Evolutionary conservation across 2,888 invertebrate genomes (phyloP).

Genomic region (Pachycephus smyrnensis): DNA sequence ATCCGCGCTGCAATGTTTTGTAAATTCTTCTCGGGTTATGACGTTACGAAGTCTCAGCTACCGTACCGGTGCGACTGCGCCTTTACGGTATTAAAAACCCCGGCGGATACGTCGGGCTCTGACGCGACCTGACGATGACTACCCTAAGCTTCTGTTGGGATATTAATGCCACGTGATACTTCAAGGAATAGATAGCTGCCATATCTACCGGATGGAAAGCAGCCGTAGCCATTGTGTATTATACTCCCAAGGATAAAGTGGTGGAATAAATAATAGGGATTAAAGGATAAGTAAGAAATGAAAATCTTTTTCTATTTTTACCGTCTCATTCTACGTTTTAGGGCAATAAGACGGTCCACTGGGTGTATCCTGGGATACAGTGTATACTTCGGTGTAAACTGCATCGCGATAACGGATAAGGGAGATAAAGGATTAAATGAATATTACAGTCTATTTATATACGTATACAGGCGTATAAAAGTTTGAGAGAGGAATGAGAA

Average conservation of each 20-base stretch:
- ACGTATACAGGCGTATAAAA: too few relatives aligned
- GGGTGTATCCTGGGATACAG: neutral
- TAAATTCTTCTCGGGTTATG: neutral
- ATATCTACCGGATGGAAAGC: neutral
- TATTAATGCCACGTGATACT: neutral
- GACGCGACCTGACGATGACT: neutral
- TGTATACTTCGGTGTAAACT: neutral
- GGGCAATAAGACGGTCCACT: neutral
- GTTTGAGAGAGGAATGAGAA: neutral
- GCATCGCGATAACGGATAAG: neutral
- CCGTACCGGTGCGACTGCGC: too few relatives aligned
- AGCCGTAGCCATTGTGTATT: neutral
- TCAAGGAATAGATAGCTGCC: neutral
- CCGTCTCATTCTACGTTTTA: too few relatives aligned
- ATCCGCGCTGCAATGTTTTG: conserved; percentile 2
- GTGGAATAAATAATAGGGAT: neutral
- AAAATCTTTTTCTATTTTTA: neutral
- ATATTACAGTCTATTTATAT: too few relatives aligned
- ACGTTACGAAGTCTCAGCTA: neutral
- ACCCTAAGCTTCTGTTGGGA: neutral
- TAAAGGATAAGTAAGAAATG: neutral
- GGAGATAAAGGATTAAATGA: neutral
- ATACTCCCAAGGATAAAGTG: neutral
- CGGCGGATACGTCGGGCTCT: neutral
- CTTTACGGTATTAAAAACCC: neutral